A percentile compares a stretch with the other conserved stretches of the same genome.
Conservation (phyloP, 2,888 invertebrate species). For the Anarsia innoxiella region DNA sequence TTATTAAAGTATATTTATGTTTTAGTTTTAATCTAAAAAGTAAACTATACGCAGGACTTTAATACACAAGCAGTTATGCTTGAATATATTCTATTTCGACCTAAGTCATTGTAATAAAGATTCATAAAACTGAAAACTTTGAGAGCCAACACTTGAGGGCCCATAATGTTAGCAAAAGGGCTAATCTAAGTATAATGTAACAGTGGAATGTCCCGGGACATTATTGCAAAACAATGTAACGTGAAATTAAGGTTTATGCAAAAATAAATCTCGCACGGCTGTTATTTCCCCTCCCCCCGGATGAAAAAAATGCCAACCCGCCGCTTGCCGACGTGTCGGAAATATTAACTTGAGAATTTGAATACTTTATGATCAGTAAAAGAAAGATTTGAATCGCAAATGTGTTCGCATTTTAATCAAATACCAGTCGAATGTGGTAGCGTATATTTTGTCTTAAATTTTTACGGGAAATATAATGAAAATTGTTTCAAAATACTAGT, state of each 20-base stretch:
- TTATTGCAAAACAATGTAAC: slow-evolving; percentile 20
- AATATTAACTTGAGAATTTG: slow-evolving; percentile 68
- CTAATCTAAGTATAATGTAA: too few relatives aligned
- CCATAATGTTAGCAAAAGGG: too few relatives aligned
- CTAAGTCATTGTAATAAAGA: too few relatives aligned
- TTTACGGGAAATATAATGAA: slow-evolving; percentile 1
- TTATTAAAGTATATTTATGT: too few relatives aligned
- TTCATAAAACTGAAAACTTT: too few relatives aligned
- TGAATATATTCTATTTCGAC: too few relatives aligned
- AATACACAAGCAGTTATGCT: too few relatives aligned
- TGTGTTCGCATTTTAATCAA: slow-evolving; percentile 69
- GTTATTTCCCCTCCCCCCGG: slow-evolving; percentile 15
- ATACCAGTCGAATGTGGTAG: slow-evolving; percentile 28
- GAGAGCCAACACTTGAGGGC: too few relatives aligned
- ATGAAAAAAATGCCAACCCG: slow-evolving; percentile 33
- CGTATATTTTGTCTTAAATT: slow-evolving; percentile 7
- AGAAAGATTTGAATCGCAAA: slow-evolving; percentile 70
- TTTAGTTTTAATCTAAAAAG: too few relatives aligned
- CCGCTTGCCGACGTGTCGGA: slow-evolving; percentile 56
- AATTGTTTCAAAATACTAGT: too few relatives aligned
- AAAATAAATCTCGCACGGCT: slow-evolving; percentile 42
- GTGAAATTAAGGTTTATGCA: slow-evolving; percentile 33
- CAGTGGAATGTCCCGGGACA: too few relatives aligned
- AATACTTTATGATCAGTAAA: slow-evolving; percentile 73
- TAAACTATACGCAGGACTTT: too few relatives aligned